Evolutionary conservation across 2,888 invertebrate species (phyloP).

Genomic region (Helleia helle): DNA sequence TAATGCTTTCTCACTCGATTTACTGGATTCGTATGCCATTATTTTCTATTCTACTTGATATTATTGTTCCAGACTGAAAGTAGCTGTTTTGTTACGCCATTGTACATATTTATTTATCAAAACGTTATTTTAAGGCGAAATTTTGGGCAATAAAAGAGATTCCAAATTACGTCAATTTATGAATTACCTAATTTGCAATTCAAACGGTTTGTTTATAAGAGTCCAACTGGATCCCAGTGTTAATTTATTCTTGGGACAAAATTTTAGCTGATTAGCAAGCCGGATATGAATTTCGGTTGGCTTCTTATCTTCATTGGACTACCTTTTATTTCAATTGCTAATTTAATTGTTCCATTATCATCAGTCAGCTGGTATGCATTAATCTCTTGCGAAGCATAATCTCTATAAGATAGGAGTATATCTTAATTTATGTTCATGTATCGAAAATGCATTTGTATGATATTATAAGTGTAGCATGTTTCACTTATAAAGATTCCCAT

Average conservation of each 20-base stretch:
- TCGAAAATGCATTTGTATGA: too few species aligned
- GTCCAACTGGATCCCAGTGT: conserved; percentile 42
- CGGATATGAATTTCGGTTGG: conserved; percentile 21
- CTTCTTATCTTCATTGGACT: neutral
- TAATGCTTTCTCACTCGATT: conserved; percentile 35
- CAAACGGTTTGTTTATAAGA: conserved; percentile 48
- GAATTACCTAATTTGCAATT: conserved; percentile 51
- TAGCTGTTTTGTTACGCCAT: too few species aligned
- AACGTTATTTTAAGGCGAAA: too few species aligned
- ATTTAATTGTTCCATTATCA: neutral
- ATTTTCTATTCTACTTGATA: neutral
- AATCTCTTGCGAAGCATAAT: too few species aligned
- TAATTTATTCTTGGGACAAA: conserved; percentile 47
- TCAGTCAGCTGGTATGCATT: too few species aligned
- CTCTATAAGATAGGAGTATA: too few species aligned
- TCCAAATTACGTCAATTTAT: conserved; percentile 33
- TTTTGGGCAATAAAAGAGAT: conserved; percentile 16
- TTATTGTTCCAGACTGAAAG: too few species aligned
- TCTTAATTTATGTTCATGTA: too few species aligned
- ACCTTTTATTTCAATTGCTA: neutral
- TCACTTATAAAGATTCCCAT: too few species aligned
- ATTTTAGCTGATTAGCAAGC: conserved; percentile 38
- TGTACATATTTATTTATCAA: too few species aligned
- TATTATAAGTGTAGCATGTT: too few species aligned
- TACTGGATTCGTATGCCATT: conserved; percentile 7